These are phyloP conservation scores for Cantharis nigra DNA, from an alignment of 2,888 invertebrate species.

Conservation along the genomic window DNA sequence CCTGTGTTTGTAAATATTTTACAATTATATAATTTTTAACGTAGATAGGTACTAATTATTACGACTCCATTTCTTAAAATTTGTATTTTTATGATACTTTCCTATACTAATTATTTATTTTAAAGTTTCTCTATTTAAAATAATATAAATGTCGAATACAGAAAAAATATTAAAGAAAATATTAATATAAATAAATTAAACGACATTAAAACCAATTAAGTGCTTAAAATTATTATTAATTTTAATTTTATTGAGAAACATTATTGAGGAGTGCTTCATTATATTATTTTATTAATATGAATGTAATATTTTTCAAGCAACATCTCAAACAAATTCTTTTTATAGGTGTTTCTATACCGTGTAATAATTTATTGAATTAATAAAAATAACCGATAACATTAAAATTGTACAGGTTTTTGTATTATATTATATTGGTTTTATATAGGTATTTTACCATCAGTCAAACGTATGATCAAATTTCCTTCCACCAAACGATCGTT, in stretches of 20 bases:
- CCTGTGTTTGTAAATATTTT: no score
- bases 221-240: no score
- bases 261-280: no score
- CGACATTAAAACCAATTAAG: no score
- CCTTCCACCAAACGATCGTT: slow-evolving; percentile 1
- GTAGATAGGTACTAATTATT: no score
- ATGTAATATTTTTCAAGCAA: background rate
- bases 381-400: background rate
- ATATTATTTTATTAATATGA: background rate
- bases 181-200: no score
- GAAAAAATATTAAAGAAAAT: no score
- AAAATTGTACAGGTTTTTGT: background rate
- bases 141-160: no score
- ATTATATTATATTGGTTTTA: background rate
- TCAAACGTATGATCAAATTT: slow-evolving; percentile 3
- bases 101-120: background rate
- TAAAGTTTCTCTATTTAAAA: background rate
- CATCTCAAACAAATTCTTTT: background rate
- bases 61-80: no score
- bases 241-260: no score
- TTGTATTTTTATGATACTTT: no score
- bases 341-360: background rate
- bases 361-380: background rate
- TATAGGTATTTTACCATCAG: background rate
- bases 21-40: no score